These are phyloP conservation scores for Macquaria australasica DNA, from an alignment of 2,113 vertebrate genomes.

Conservation along the genomic window DNA sequence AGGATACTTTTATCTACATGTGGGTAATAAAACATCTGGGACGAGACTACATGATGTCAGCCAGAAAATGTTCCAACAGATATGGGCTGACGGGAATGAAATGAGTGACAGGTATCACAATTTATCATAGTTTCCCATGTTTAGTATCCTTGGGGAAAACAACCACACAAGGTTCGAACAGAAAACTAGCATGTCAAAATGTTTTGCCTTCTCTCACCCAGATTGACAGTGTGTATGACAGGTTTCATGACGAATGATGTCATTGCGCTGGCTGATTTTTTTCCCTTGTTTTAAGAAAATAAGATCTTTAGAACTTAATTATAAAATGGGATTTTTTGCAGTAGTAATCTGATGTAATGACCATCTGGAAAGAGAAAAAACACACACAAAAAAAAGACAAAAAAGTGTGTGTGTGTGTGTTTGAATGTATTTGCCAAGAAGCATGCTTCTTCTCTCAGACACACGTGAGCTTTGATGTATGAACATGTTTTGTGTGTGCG, in stretches of 20 bases:
- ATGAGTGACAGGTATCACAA: background rate
- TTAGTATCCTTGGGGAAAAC: background rate
- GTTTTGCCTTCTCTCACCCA: background rate
- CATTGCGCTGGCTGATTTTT: background rate
- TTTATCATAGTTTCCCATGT: background rate
- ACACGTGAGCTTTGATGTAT: background rate
- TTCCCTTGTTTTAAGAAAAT: background rate
- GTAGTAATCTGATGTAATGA: background rate
- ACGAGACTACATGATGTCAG: background rate
- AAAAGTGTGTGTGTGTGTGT: background rate
- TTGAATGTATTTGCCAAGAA: background rate
- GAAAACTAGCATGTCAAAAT: background rate
- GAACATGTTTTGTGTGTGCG: background rate
- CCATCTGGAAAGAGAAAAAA: background rate
- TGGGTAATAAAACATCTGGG: conserved; percentile 13
- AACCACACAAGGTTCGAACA: background rate
- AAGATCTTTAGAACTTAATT: background rate
- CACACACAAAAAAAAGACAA: no score
- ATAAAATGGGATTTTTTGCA: background rate
- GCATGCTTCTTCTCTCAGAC: background rate
- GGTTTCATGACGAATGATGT: background rate
- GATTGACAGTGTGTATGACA: background rate
- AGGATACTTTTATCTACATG: background rate
- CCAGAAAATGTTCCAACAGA: background rate
- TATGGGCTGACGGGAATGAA: background rate